Conservation (phyloP, 1,140 invertebrate species). For the Drosophila navojoa region DNA sequence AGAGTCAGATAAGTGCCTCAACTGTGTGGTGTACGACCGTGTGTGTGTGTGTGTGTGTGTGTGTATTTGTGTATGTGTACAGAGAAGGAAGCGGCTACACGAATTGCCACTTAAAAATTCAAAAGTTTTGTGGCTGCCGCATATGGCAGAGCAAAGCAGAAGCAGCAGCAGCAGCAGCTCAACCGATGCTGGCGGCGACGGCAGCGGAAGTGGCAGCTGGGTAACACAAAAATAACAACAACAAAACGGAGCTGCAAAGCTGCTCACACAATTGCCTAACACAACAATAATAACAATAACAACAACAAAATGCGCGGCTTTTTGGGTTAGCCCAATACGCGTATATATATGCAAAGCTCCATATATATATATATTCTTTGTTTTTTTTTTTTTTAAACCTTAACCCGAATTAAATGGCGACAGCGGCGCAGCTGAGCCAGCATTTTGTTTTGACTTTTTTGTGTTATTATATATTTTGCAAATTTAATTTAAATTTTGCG, state of each 20-base stretch:
- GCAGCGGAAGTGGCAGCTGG: slow-evolving; percentile 43
- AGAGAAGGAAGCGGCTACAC: slow-evolving; percentile 67
- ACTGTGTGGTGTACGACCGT: slow-evolving; percentile 15
- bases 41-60: slow-evolving; percentile 11
- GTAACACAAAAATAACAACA: slow-evolving; percentile 3
- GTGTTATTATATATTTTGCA: slow-evolving; percentile 13
- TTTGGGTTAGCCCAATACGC: slow-evolving; percentile 61
- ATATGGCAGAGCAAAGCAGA: slow-evolving; percentile 56
- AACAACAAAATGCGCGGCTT: slow-evolving; percentile 61
- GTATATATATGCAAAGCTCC: slow-evolving; percentile 4
- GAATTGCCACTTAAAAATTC: slow-evolving; percentile 83
- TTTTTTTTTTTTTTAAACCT: slow-evolving; percentile 48
- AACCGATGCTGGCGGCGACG: slow-evolving; percentile 20
- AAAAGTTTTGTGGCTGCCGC: slow-evolving; percentile 77
- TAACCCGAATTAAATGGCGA: slow-evolving; percentile 66
- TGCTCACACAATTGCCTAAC: slow-evolving; percentile 47
- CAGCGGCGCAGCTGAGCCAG: slow-evolving; percentile 36
- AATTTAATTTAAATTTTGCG: slow-evolving; percentile 76
- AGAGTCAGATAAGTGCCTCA: slow-evolving; percentile 41
- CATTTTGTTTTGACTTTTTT: slow-evolving; percentile 11
- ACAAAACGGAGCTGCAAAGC: slow-evolving; percentile 21
- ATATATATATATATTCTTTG: not conserved
- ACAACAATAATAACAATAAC: slow-evolving; percentile 67
- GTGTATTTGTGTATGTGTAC: slow-evolving; percentile 12
- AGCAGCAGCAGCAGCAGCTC: slow-evolving; percentile 18